Base-by-base conservation (phyloP, 2,888 invertebrate species). In the Plagodis dolabraria region DNA sequence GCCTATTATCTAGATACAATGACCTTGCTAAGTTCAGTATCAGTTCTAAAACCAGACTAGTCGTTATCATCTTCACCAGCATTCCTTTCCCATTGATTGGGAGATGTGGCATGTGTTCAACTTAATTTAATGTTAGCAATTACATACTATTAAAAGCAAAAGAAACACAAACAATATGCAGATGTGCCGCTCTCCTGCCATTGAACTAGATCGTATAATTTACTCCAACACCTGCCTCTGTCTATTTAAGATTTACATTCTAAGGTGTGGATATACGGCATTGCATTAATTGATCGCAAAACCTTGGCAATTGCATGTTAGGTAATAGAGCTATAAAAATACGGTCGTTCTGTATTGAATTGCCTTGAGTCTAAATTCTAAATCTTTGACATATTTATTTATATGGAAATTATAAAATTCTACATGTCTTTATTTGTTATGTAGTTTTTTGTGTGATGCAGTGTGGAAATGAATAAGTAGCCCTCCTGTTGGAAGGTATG, bases 131-230 rank as follows among this genome's bases (percentile, higher is more conserved):
- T 36, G 36, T 8, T 36, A 9, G 36, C 36, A 36, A 36, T 2
- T 5, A 36, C 5, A 36, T 36, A 8, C 9, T 36, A 4, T 36
- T 9, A 36, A 5, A 36, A 36, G 7, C 36, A 9, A 44, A 49
- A 10, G 40, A 40, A 40, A 40, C 40, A 40, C 43, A 10, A 48
- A n/a, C 11, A 36, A 11, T 47, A 57, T 46, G 51, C 51, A 62
- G 57, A 62, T 54, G 54, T 36, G 44, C 48, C 45, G 22, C 35
- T 57, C 38, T 5, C 10, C 40, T 40, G 76, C 71, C 72, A 77
- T 74, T 80, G 75, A 70, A 69, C 74, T 64, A 74, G 71, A 75
- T 77, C 67, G 67, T 68, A 71, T 69, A 71, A 74, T 52, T 55
- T 73, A 75, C 64, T 70, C n/a, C 64, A 59, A 65, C 79, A 82